Percentiles rank a stretch among this genome's conserved stretches.
Evolutionary conservation across 1,140 invertebrate genomes (phyloP).

Genomic region (Anagrus nilaparvatae): DNA sequence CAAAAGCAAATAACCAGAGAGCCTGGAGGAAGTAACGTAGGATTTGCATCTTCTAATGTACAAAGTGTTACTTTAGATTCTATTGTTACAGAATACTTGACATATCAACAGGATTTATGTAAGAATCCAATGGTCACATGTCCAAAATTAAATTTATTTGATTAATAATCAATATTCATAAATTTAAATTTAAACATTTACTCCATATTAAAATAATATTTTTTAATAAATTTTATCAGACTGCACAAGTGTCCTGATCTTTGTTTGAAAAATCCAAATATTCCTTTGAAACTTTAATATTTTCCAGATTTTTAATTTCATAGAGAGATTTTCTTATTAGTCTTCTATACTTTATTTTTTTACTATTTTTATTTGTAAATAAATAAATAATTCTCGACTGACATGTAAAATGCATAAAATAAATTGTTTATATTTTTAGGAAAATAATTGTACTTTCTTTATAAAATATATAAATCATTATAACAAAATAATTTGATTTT

Average conservation of each 20-base stretch:
- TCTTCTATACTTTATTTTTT: too few relatives aligned
- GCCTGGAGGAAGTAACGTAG: constrained; percentile 24
- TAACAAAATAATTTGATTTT: too few relatives aligned
- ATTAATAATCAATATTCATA: constrained; percentile 43
- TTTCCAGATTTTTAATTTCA: too few relatives aligned
- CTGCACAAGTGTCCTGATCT: constrained; percentile 91
- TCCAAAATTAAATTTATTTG: constrained; percentile 80
- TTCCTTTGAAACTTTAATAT: too few relatives aligned
- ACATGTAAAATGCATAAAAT: too few relatives aligned
- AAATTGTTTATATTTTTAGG: too few relatives aligned
- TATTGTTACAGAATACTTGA: constrained; percentile 91
- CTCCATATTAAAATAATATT: background rate
- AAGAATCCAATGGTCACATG: constrained; percentile 87
- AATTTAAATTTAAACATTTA: constrained; percentile 9
- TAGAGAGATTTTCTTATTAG: too few relatives aligned
- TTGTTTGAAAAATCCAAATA: constrained; percentile 55
- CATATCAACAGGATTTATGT: constrained; percentile 90
- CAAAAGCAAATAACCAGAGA: constrained; percentile 57
- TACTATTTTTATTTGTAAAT: too few relatives aligned
- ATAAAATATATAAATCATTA: too few relatives aligned
- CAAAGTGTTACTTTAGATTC: constrained; percentile 67
- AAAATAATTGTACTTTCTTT: too few relatives aligned
- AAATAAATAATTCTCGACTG: too few relatives aligned
- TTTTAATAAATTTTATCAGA: constrained; percentile 37
- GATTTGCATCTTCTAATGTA: constrained; percentile 30